Conservation (phyloP, 1,140 invertebrate species). For the Gryon sp. region DNA sequence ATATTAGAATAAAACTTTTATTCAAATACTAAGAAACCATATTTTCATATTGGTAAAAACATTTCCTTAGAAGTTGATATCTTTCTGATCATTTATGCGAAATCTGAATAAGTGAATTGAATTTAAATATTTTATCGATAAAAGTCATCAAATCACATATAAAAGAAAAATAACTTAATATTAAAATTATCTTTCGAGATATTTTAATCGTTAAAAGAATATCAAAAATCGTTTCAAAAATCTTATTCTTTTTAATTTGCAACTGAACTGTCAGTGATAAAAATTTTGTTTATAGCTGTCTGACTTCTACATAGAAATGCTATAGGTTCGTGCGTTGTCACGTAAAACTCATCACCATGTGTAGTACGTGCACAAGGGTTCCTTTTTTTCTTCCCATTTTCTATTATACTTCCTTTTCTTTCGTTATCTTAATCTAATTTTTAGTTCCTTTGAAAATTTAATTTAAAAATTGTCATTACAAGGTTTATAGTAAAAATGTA, state of each 20-base stretch:
- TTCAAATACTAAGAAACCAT: too few species aligned
- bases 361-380: slow-evolving; percentile 44
- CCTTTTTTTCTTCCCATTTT: slow-evolving; percentile 43
- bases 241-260: slow-evolving; percentile 19
- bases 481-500: neutral
- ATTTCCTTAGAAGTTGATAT: too few species aligned
- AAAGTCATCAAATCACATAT: too few species aligned
- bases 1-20: too few species aligned
- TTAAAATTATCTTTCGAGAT: slow-evolving; percentile 9
- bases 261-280: slow-evolving; percentile 28
- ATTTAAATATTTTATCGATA: too few species aligned
- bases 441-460: slow-evolving; percentile 18
- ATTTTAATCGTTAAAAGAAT: slow-evolving; percentile 1
- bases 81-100: slow-evolving; percentile 25
- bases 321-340: slow-evolving; percentile 45
- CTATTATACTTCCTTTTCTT: neutral
- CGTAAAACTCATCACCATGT: slow-evolving; percentile 52
- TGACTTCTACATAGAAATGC: slow-evolving; percentile 22
- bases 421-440: slow-evolving; percentile 5
- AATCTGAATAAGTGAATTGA: slow-evolving; percentile 3
- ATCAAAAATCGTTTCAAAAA: slow-evolving; percentile 6
- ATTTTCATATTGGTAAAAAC: too few species aligned
- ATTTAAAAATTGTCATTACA: slow-evolving; percentile 12
- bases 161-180: too few species aligned
- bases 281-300: slow-evolving; percentile 54